These are phyloP conservation scores for Chunga burmeisteri DNA, from an alignment of 2,113 vertebrate genomes.

Conservation along the genomic window DNA sequence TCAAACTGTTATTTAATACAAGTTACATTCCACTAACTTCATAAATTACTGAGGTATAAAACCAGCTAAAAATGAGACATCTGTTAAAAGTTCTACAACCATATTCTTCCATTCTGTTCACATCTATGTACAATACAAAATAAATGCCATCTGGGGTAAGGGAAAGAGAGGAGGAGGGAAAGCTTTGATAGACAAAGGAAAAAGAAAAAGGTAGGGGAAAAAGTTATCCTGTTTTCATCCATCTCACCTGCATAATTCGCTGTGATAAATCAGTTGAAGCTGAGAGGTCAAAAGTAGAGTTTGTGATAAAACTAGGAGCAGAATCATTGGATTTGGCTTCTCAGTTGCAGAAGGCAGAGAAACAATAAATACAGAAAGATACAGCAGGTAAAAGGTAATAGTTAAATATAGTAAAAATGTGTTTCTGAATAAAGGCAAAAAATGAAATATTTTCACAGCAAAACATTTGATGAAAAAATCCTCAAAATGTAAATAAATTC, in stretches of 20 bases:
- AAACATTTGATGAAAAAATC: conserved; percentile 21
- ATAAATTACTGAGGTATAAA: conserved; percentile 76
- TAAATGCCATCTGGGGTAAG: conserved; percentile 65
- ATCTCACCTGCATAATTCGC: conserved; percentile 80
- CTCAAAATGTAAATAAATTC: conserved; percentile 4
- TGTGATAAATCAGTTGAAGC: conserved; percentile 82
- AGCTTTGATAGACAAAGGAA: conserved; percentile 33
- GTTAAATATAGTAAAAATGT: conserved; percentile 51
- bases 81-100: conserved; percentile 63
- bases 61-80: conserved; percentile 74
- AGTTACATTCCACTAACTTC: conserved; percentile 75
- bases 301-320: conserved; percentile 71
- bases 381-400: conserved; percentile 58
- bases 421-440: conserved; percentile 40
- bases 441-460: conserved; percentile 36
- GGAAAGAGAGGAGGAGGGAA: conserved; percentile 10
- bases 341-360: conserved; percentile 58
- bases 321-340: conserved; percentile 68
- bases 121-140: conserved; percentile 23
- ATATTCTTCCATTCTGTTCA: conserved; percentile 33
- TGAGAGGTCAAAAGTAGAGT: conserved; percentile 79
- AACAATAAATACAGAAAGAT: conserved; percentile 56
- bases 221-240: conserved; percentile 75
- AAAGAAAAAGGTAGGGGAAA: conserved; percentile 41
- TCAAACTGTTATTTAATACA: conserved; percentile 77